Base-by-base conservation (phyloP, 2,113 vertebrate species). In the Rhabdomys dilectus region DNA sequence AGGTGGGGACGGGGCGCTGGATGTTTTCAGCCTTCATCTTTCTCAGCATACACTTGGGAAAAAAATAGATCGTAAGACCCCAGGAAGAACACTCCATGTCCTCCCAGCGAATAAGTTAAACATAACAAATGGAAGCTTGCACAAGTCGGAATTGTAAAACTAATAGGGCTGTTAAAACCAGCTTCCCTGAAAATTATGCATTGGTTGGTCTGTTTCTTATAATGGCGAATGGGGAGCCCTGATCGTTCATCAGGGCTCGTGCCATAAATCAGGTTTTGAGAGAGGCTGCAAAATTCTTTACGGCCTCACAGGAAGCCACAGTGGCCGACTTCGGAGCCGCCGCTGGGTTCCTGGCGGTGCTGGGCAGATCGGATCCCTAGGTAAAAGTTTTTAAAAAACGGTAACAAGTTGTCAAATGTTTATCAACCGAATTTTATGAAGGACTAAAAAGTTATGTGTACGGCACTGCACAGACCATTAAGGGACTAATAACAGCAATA, bases 381-480 rank as follows among this genome's bases (percentile, higher is more conserved):
- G 72, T 84, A 96, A 94, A 94, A 97, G 94, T 96, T 96, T 97
- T 77, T 45, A 45, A 51, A 94, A 96, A 97, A 97, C 91, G 87
- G 97, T 97, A 97, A 96, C 97, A 96, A 93, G 97, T 98, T 97
- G 97, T 98, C 97, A 97, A 98, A 97, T 98, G 97, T 98, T 98
- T 97, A 98, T 97, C 97, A 98, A 95, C n/a, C 53, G 89, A 76
- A 86, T 97, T 98, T 98, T 98, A 98, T 97, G 97, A 97, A 97
- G 96, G 94, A 86, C 98, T 98, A 97, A 98, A 98, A 98, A 98
- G 97, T 98, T 98, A 98, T 97, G 98, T 97, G 98, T 95, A 95
- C 0, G 66, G 94, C 94, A 94, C 96, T 82, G 89, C 96, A 98
- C 95, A 98, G 97, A 96, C 97, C 97, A 97, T 98, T 98, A 98